Base-by-base conservation (phyloP, 2,113 vertebrate genomes). In the Chloropsis hardwickii region DNA sequence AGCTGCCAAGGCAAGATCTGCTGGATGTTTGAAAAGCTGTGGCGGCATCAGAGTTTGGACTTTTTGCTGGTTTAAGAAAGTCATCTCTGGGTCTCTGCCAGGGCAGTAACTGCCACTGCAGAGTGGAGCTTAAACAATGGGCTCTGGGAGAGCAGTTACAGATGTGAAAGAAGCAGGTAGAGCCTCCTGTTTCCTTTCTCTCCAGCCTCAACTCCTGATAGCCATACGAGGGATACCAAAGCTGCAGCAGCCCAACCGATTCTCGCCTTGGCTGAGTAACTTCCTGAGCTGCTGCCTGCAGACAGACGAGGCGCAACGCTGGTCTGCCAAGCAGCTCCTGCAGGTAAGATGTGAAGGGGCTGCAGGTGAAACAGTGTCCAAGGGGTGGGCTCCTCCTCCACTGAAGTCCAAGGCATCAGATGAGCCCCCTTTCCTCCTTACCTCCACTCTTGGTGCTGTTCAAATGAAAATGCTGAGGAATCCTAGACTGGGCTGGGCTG, bases 251-350 rank as follows among this genome's bases (percentile, higher is more conserved):
- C 99, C 99, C 3, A 98, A 99, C 96, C 98, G 98, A 81, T 97
- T 99, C 42, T 99, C 99, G 0, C 97, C 98, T 16, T 98, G 98
- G 53, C 99, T 99, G 95, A 98, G 98, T 40, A 98, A 99, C 96
- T 99, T 99, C 96, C 98, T 99, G 78, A 99, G 99, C 94, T 98
- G 98, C 97, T 99, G 99, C 96, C 98, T 99, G 94, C 99, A 99
- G 97, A 99, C 98, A 98, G 99, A 99, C 11, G 98, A 99, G 89
- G 99, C 98, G 93, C 98, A 98, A 73, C 96, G 99, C 97, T 99
- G 99, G 70, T 99, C 99, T 48, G 99, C 99, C 87, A 99, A 99
- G 97, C 98, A 99, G 81, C 98, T 99, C 82, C 98, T 99, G 79
- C 99, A 99, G 99, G 99, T 99, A 97, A 92, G 60, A 37, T 42